These are phyloP conservation scores for Battus philenor DNA, from an alignment of 1,140 invertebrate species.

Conservation along the genomic window DNA sequence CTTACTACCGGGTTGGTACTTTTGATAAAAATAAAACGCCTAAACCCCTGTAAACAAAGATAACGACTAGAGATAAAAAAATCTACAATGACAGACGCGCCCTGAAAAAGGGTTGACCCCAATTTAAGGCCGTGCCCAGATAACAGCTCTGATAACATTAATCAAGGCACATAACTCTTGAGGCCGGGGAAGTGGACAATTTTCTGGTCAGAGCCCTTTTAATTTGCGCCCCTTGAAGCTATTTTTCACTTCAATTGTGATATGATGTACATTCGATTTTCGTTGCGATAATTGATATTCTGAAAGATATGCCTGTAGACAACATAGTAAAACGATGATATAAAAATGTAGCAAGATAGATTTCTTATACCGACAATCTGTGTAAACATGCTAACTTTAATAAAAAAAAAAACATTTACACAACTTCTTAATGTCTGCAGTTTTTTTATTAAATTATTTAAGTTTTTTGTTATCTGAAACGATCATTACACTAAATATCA, in stretches of 20 bases:
- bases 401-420: too few species aligned
- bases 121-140: constrained; percentile 50
- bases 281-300: neutral
- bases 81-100: constrained; percentile 24
- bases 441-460: too few species aligned
- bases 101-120: constrained; percentile 54
- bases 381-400: too few species aligned
- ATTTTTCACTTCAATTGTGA: constrained; percentile 40
- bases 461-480: too few species aligned
- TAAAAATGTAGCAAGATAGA: too few species aligned
- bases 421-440: too few species aligned
- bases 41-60: constrained; percentile 19
- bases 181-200: constrained; percentile 38
- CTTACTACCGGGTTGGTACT: too few species aligned
- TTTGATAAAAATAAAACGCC: constrained; percentile 7
- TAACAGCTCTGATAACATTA: constrained; percentile 65
- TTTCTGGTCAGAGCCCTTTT: constrained; percentile 64
- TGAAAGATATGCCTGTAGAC: too few species aligned
- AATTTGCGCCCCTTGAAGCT: constrained; percentile 44
- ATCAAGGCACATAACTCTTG: constrained; percentile 52
- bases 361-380: too few species aligned
- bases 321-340: too few species aligned
- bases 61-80: constrained; percentile 42
- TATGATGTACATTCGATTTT: constrained; percentile 28
- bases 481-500: too few species aligned